A percentile compares a stretch with the other conserved stretches of the same genome.
Evolutionary conservation across 2,797 vertebrate species (phyloP).

Genomic region (Allobates femoralis): DNA sequence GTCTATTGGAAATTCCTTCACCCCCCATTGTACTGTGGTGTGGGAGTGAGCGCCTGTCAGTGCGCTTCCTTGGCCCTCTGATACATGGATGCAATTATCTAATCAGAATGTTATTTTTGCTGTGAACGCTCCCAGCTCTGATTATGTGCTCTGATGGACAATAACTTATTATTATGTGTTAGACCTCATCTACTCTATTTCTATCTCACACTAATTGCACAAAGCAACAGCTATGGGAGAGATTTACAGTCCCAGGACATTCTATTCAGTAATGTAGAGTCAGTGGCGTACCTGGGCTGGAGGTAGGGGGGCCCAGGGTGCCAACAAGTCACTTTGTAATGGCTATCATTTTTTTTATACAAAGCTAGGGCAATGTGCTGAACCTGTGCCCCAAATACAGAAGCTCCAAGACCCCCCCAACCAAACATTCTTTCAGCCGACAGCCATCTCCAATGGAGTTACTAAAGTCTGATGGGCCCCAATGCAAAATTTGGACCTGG

Average conservation of each 20-base stretch:
- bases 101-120: neutral
- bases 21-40: neutral
- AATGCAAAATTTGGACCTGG: too few species aligned
- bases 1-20: neutral
- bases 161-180: neutral
- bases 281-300: too few species aligned
- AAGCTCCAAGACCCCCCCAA: too few species aligned
- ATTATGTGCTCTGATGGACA: constrained; percentile 11
- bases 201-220: neutral
- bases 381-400: too few species aligned
- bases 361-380: too few species aligned
- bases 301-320: too few species aligned
- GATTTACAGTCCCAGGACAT: neutral
- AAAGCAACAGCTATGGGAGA: neutral
- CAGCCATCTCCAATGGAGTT: too few species aligned
- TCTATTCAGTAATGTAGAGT: neutral
- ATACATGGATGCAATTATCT: constrained; percentile 10
- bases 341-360: too few species aligned
- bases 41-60: neutral
- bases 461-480: too few species aligned
- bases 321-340: too few species aligned
- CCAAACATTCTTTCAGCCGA: too few species aligned
- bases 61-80: neutral
- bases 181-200: neutral
- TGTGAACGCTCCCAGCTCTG: neutral